Conservation (phyloP, 2,888 invertebrate species). For the Philereme vetulata region DNA sequence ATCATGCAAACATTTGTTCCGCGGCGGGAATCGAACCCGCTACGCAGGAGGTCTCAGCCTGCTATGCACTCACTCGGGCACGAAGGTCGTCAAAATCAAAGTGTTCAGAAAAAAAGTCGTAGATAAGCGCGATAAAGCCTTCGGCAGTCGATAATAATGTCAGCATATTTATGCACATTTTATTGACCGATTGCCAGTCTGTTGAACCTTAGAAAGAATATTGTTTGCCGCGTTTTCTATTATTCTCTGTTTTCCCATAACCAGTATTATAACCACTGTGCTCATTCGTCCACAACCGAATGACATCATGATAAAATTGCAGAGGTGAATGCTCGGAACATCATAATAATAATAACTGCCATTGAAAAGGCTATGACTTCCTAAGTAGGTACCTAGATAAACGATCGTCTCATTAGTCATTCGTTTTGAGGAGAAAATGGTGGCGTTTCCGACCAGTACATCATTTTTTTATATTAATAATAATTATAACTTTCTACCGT, state of each 20-base stretch:
- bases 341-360: constrained; percentile 18
- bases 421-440: constrained; percentile 12
- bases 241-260: constrained; percentile 20
- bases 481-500: too few relatives aligned
- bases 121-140: too few relatives aligned
- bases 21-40: too few relatives aligned
- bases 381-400: constrained; percentile 4
- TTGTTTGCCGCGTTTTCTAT: constrained; percentile 13
- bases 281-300: constrained; percentile 16
- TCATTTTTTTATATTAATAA: too few relatives aligned
- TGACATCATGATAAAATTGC: constrained; percentile 26
- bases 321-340: constrained; percentile 21
- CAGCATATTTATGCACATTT: too few relatives aligned
- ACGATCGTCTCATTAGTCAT: constrained; percentile 5
- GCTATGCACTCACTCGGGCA: too few relatives aligned
- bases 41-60: too few relatives aligned
- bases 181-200: background rate
- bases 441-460: constrained; percentile 4
- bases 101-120: too few relatives aligned
- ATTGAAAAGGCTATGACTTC: constrained; percentile 12
- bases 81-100: too few relatives aligned
- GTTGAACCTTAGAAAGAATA: constrained; percentile 1
- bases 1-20: too few relatives aligned
- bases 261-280: constrained; percentile 3
- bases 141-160: too few relatives aligned